Conservation (phyloP, 2,888 invertebrate species). For the Pollenia griseotomentosa region DNA sequence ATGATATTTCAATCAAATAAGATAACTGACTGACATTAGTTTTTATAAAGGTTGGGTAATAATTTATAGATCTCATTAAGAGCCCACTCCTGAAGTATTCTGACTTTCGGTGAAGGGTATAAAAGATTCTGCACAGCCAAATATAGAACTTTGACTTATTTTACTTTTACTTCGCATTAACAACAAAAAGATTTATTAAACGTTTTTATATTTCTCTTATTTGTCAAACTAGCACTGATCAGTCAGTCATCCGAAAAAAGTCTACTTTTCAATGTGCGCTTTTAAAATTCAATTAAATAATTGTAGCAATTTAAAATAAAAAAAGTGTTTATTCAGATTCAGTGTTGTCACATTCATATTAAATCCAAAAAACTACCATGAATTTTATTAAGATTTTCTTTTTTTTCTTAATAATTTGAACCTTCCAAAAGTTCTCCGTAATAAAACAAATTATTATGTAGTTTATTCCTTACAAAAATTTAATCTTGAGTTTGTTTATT, state of each 20-base stretch:
- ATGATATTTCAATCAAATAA: too few relatives aligned
- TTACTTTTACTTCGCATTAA: constrained; percentile 17
- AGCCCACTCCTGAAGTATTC: too few relatives aligned
- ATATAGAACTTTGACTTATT: constrained; percentile 7
- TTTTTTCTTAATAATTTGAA: not conserved
- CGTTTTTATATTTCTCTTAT: not conserved
- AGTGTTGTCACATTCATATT: not conserved
- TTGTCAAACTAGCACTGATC: constrained; percentile 5
- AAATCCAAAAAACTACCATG: constrained; percentile 56
- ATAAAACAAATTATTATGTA: not conserved
- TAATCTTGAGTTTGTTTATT: constrained; percentile 32
- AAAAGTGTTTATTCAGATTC: not conserved
- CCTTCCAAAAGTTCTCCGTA: not conserved
- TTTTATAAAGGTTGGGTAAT: too few relatives aligned
- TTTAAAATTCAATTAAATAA: constrained; percentile 82
- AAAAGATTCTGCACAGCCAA: too few relatives aligned
- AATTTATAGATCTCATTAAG: too few relatives aligned
- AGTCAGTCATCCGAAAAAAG: not conserved
- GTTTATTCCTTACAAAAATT: not conserved
- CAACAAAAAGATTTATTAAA: not conserved
- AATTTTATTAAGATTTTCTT: not conserved
- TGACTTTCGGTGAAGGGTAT: too few relatives aligned
- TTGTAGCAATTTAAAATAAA: constrained; percentile 80
- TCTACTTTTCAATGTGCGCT: constrained; percentile 12
- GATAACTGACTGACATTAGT: too few relatives aligned